Evolutionary conservation across 2,888 invertebrate species (phyloP).

Genomic region (Falcaria lacertinaria): DNA sequence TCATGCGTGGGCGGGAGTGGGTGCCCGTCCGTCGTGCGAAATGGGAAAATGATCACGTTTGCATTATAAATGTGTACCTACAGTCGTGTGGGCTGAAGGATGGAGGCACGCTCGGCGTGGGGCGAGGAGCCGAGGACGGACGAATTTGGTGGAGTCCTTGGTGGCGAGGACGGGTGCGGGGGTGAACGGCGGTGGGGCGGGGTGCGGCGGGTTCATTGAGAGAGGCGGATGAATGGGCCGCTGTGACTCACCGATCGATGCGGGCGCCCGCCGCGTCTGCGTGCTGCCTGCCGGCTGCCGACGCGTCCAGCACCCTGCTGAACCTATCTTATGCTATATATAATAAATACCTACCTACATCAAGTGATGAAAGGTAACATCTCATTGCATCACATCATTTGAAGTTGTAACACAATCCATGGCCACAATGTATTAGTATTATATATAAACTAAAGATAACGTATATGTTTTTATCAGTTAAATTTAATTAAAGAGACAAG

Average conservation of each 20-base stretch:
- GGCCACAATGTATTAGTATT: too few relatives aligned
- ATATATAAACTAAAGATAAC: too few relatives aligned
- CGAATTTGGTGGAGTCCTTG: slow-evolving; percentile 70
- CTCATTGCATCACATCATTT: too few relatives aligned
- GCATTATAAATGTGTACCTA: slow-evolving; percentile 15
- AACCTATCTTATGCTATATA: slow-evolving; percentile 16
- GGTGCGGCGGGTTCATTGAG: slow-evolving; percentile 69
- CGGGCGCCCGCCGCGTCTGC: slow-evolving; percentile 36
- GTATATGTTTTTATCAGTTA: too few relatives aligned
- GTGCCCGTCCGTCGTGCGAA: slow-evolving; percentile 26
- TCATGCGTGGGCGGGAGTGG: slow-evolving; percentile 30
- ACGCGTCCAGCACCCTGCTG: slow-evolving; percentile 13
- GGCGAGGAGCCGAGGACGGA: slow-evolving; percentile 24
- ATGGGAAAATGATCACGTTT: slow-evolving; percentile 38
- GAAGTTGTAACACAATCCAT: too few relatives aligned
- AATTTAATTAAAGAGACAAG: too few relatives aligned
- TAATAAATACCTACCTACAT: too few relatives aligned
- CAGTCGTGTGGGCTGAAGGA: slow-evolving; percentile 60
- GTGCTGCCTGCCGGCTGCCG: slow-evolving; percentile 29
- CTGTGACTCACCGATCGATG: slow-evolving; percentile 76
- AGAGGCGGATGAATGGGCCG: slow-evolving; percentile 74
- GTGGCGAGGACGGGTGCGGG: slow-evolving; percentile 52
- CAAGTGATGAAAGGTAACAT: too few relatives aligned
- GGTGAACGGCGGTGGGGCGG: slow-evolving; percentile 26
- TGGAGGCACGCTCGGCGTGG: slow-evolving; percentile 51